Percentiles rank a stretch among this genome's conserved stretches.
phyloP scores from a whole-genome alignment of 2,113 vertebrate species.

The Tachycineta bicolor region DNA sequence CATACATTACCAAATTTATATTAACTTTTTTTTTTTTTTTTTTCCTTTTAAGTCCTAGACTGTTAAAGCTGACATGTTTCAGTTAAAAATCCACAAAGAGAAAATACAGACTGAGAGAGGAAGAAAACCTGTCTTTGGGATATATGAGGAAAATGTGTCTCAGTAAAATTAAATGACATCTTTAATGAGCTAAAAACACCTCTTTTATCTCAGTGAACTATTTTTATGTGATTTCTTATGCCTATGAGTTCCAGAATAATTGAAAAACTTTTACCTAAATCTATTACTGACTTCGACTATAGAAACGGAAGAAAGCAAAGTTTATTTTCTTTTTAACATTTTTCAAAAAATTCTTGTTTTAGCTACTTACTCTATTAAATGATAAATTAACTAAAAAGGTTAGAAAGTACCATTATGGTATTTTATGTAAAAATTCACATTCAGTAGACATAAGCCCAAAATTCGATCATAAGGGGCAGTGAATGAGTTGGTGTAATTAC shows the following conservation, averaged over 20 bases:
- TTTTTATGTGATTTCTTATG: not conserved
- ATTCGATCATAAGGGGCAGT: not conserved
- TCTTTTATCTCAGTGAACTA: not conserved
- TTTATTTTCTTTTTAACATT: not conserved
- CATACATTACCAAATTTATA: not conserved
- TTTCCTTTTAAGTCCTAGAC: not conserved
- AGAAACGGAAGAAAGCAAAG: not conserved
- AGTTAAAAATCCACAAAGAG: not conserved
- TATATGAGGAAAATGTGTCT: not conserved
- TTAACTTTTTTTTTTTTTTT: not conserved
- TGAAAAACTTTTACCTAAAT: not conserved
- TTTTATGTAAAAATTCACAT: not conserved
- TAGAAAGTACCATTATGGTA: not conserved
- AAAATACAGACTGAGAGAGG: not conserved
- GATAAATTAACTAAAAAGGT: not conserved
- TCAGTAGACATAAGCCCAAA: not conserved
- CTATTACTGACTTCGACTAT: not conserved
- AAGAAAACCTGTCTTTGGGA: not conserved
- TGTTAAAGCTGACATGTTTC: not conserved
- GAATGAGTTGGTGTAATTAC: not conserved
- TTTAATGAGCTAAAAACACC: not conserved
- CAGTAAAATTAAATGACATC: not conserved
- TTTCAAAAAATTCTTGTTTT: not conserved
- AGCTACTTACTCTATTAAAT: not conserved
- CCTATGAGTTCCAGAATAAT: not conserved